Conservation (phyloP, 2,113 vertebrate genomes). For the Dipodomys spectabilis region DNA sequence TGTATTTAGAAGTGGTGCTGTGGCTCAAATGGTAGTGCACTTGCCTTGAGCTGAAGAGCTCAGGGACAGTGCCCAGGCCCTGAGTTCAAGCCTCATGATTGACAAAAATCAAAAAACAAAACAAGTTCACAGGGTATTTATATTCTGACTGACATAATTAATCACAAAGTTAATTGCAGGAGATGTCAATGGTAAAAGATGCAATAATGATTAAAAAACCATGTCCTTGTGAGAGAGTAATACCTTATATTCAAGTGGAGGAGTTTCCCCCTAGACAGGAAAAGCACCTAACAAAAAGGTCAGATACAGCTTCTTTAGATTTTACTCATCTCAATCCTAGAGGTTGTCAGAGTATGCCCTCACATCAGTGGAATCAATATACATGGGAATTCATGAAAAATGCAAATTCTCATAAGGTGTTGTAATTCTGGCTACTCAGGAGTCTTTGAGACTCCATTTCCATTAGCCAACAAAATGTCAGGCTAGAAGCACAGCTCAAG, state of each 20-base stretch:
- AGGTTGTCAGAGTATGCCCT: background rate
- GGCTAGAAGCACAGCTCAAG: too few relatives aligned
- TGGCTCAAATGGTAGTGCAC: too few relatives aligned
- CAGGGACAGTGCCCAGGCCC: too few relatives aligned
- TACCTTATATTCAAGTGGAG: background rate
- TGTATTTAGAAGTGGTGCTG: too few relatives aligned
- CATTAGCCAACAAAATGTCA: too few relatives aligned
- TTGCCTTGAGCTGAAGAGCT: too few relatives aligned
- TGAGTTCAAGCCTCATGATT: too few relatives aligned
- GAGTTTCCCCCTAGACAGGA: background rate
- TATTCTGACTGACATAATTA: background rate
- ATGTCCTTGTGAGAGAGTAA: background rate
- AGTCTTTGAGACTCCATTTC: too few relatives aligned
- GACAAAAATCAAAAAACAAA: too few relatives aligned
- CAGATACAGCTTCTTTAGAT: background rate
- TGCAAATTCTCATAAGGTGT: background rate
- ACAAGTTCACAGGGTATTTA: background rate
- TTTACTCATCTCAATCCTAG: background rate
- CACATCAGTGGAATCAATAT: background rate
- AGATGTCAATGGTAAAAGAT: background rate
- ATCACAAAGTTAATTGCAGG: background rate
- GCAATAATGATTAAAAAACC: background rate
- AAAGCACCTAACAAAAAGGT: background rate
- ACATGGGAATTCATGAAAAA: conserved; percentile 34
- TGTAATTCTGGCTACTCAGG: too few relatives aligned